Percentiles rank a stretch among this genome's conserved stretches.
Evolutionary conservation across 1,140 invertebrate genomes (phyloP).

Genomic region (Archivesica marissinica): DNA sequence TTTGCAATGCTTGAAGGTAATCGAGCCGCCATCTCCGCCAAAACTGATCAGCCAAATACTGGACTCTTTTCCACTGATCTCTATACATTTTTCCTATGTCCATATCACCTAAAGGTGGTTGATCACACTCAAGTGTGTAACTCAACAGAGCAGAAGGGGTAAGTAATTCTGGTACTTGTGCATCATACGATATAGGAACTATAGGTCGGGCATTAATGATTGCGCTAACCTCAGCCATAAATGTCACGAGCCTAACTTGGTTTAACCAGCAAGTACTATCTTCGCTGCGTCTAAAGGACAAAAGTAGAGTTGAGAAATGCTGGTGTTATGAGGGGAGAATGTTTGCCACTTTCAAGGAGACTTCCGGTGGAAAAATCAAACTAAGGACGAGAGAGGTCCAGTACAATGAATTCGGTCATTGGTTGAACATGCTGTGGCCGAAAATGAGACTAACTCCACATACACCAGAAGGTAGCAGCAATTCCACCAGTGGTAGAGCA

Average conservation of each 20-base stretch:
- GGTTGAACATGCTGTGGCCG: no score
- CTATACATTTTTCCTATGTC: not conserved
- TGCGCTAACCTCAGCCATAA: conserved; percentile 58
- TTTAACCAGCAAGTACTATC: conserved; percentile 46
- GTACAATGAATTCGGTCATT: no score
- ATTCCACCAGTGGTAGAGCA: no score
- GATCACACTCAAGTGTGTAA: not conserved
- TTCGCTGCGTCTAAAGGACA: no score
- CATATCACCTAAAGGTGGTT: not conserved
- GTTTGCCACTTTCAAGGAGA: no score
- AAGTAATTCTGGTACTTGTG: conserved; percentile 26
- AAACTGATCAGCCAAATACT: conserved; percentile 19
- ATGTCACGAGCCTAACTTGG: conserved; percentile 22
- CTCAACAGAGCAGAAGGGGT: conserved; percentile 46
- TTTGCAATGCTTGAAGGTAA: conserved; percentile 33
- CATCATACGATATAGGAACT: conserved; percentile 56
- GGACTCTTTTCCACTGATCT: conserved; percentile 37
- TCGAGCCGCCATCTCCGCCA: conserved; percentile 19
- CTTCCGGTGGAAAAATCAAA: no score
- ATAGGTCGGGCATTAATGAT: conserved; percentile 62
- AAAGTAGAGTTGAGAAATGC: no score
- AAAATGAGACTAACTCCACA: no score
- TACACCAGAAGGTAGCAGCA: no score
- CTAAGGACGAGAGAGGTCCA: no score
- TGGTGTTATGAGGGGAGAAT: no score